Evolutionary conservation across 1,140 invertebrate species (phyloP).

Genomic region (Mizuhopecten yessoensis): DNA sequence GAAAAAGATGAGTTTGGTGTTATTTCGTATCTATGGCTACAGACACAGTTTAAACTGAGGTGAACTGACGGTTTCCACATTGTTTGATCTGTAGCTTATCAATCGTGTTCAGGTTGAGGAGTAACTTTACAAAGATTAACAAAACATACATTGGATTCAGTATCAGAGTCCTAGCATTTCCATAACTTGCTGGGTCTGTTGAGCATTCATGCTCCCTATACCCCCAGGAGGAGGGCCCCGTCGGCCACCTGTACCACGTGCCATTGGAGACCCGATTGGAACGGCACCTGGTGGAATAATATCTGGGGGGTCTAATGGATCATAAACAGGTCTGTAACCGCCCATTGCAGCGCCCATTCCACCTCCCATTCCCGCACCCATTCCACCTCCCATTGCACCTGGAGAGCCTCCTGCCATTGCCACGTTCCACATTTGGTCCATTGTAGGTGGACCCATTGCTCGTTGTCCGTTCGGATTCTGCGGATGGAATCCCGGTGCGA

Average conservation of each 20-base stretch:
- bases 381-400: constrained; percentile 5
- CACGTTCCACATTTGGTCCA: not conserved
- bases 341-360: constrained; percentile 19
- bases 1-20: too few species aligned
- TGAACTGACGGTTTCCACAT: too few species aligned
- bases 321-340: not conserved
- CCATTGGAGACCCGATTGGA: not conserved
- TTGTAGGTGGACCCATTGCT: not conserved
- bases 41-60: too few species aligned
- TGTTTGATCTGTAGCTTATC: too few species aligned
- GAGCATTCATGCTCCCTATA: not conserved
- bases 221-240: constrained; percentile 7
- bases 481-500: not conserved
- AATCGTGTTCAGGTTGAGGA: too few species aligned
- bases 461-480: not conserved
- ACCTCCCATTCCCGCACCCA: too few species aligned
- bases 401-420: not conserved
- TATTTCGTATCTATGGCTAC: too few species aligned
- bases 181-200: constrained; percentile 51
- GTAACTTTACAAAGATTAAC: too few species aligned
- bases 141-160: too few species aligned
- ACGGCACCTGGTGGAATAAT: not conserved
- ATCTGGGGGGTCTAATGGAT: not conserved
- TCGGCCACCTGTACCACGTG: not conserved
- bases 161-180: constrained; percentile 58